Conservation (phyloP, 2,113 vertebrate genomes). For the Oriolus oriolus region DNA sequence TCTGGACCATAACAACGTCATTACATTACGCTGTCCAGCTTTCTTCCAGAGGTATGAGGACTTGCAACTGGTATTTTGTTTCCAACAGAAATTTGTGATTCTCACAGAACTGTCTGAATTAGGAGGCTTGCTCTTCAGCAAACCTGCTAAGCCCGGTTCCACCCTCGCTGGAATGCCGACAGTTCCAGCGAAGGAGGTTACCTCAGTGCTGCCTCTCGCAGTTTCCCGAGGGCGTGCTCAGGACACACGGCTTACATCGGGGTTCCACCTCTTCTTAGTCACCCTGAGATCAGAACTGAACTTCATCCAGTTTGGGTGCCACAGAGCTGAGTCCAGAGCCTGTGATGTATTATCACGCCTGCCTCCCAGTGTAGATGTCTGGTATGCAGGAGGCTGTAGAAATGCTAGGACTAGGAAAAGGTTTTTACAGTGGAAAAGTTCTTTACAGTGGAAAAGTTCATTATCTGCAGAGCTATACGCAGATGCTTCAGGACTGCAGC, state of each 20-base stretch:
- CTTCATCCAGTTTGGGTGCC: background rate
- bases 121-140: background rate
- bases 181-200: background rate
- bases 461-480: background rate
- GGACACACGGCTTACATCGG: background rate
- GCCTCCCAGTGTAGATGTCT: background rate
- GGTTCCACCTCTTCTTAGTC: background rate
- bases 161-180: background rate
- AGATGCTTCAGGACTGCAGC: background rate
- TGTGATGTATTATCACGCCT: accelerated
- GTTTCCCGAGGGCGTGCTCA: accelerated
- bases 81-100: background rate
- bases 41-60: background rate
- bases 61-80: background rate
- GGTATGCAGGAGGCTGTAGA: background rate
- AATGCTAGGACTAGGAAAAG: background rate
- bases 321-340: background rate
- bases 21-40: background rate
- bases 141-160: background rate
- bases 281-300: background rate
- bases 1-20: background rate
- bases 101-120: background rate
- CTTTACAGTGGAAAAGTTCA: background rate
- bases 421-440: background rate
- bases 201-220: background rate